Percentiles rank a stretch among this genome's conserved stretches.
phyloP scores from a whole-genome alignment of 2,113 vertebrate species.

The Steatornis caripensis region DNA sequence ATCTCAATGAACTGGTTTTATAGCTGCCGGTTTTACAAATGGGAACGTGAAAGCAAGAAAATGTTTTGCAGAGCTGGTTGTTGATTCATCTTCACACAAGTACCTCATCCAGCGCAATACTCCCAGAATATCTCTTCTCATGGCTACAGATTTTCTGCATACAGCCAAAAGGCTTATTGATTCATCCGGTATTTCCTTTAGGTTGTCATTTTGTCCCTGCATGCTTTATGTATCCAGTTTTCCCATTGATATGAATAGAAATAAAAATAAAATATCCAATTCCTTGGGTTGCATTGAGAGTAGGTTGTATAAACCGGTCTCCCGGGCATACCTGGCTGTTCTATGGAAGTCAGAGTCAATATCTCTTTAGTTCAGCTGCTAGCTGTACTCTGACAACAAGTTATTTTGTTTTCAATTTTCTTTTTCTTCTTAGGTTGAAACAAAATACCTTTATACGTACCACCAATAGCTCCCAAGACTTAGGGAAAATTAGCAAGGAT shows the following conservation, averaged over 20 bases:
- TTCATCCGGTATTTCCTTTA: background rate
- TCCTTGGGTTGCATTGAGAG: background rate
- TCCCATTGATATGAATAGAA: background rate
- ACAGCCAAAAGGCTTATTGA: background rate
- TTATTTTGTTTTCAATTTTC: background rate
- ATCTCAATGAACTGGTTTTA: background rate
- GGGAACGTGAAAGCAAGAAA: background rate
- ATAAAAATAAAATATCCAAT: background rate
- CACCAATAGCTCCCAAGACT: slow-evolving; percentile 21
- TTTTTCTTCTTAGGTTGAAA: background rate
- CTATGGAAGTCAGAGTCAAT: background rate
- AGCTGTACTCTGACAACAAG: background rate
- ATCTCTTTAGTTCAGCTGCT: background rate
- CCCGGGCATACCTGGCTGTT: background rate
- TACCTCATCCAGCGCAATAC: background rate
- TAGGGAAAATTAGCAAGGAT: slow-evolving; percentile 43
- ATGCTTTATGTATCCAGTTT: background rate
- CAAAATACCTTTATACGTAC: background rate
- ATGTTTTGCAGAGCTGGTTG: background rate
- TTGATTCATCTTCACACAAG: background rate
- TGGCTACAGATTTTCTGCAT: background rate
- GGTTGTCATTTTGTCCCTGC: background rate
- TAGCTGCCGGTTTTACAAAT: background rate
- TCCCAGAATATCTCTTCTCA: background rate
- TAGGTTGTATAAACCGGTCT: background rate